These are phyloP conservation scores for Eulemur rubriventer DNA, from an alignment of 2,797 vertebrate genomes.

Conservation along the genomic window DNA sequence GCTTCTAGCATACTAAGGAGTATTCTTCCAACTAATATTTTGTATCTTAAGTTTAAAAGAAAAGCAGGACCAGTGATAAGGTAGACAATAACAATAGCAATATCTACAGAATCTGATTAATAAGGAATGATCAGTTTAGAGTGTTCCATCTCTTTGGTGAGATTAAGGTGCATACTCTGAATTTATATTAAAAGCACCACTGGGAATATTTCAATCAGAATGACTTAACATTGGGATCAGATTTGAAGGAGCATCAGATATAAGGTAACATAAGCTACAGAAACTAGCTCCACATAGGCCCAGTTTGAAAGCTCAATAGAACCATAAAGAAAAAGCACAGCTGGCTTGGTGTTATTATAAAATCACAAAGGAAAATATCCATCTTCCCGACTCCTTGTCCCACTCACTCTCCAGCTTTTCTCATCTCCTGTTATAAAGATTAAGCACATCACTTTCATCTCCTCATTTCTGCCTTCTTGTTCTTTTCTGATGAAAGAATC, in stretches of 20 bases:
- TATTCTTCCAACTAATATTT: neutral
- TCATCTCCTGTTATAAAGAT: slow-evolving; percentile 40
- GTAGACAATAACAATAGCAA: neutral
- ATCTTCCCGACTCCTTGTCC: neutral
- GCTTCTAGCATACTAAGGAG: neutral
- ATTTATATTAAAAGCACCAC: neutral
- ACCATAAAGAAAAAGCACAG: slow-evolving; percentile 59
- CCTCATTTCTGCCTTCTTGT: neutral
- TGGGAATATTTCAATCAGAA: slow-evolving; percentile 26
- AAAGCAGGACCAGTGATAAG: neutral
- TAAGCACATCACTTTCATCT: neutral
- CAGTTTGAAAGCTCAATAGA: slow-evolving; percentile 42
- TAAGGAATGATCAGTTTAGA: neutral
- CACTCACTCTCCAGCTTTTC: neutral
- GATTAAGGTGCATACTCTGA: neutral
- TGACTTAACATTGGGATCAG: slow-evolving; percentile 47
- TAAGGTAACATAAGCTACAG: slow-evolving; percentile 38
- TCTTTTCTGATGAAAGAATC: neutral
- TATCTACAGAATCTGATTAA: neutral
- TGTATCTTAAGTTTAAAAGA: neutral
- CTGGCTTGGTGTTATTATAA: neutral
- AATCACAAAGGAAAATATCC: slow-evolving; percentile 38
- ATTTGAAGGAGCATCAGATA: slow-evolving; percentile 40
- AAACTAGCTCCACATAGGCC: neutral
- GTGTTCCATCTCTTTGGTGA: neutral